Conservation (phyloP, 2,113 vertebrate species). For the Laterallus jamaicensis region DNA sequence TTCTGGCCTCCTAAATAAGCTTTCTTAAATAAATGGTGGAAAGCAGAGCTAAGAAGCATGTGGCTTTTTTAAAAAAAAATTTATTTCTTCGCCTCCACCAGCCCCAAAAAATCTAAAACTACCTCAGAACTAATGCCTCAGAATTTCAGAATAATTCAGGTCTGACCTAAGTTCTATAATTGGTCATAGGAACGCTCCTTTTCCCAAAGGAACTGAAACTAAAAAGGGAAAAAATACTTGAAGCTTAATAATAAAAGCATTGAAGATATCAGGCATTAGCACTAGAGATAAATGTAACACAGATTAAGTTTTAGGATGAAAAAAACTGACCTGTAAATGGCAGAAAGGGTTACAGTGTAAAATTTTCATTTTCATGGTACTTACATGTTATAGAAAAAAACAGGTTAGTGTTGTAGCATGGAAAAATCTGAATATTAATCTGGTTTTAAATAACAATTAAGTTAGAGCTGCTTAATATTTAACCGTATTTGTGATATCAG, state of each 20-base stretch:
- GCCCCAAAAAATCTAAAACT: background rate
- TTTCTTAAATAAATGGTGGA: background rate
- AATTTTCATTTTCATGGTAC: background rate
- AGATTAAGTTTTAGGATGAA: background rate
- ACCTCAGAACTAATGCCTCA: background rate
- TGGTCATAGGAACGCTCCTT: background rate
- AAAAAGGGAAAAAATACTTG: background rate
- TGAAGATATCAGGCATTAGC: background rate
- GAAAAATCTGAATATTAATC: background rate
- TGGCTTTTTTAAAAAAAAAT: background rate
- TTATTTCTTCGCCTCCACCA: rapidly evolving
- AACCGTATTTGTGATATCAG: background rate
- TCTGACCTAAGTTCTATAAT: background rate
- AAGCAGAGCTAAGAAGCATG: background rate
- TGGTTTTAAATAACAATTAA: background rate
- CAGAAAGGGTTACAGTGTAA: background rate
- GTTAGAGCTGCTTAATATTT: background rate
- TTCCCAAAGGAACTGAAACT: background rate
- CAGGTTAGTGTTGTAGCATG: background rate
- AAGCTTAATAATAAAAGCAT: background rate
- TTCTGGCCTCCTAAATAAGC: background rate
- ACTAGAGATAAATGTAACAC: background rate
- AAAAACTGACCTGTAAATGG: background rate
- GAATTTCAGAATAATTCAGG: background rate
- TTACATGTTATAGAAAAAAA: background rate